These are phyloP conservation scores for Mionectes olivaceus DNA, from an alignment of 2,797 vertebrate species.

Conservation along the genomic window DNA sequence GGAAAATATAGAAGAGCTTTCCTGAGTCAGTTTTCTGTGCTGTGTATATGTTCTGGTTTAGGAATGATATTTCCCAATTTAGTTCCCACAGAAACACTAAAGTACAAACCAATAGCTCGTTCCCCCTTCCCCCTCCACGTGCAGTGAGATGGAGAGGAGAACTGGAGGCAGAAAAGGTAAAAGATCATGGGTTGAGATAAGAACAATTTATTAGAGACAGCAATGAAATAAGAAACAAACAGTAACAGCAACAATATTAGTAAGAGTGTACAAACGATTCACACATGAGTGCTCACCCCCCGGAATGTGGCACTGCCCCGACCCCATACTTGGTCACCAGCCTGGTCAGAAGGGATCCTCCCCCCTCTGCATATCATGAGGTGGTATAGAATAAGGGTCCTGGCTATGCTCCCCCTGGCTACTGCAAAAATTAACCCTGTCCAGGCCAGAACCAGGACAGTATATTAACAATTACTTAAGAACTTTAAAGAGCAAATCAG, in stretches of 20 bases:
- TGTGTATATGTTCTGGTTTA: not conserved
- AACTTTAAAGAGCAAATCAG: not conserved
- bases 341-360: not conserved
- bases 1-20: not conserved
- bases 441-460: not conserved
- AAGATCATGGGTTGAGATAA: not conserved
- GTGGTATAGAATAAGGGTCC: not conserved
- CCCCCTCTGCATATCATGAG: not conserved
- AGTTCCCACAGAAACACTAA: not conserved
- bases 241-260: not conserved
- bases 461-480: not conserved
- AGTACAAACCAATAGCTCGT: rapidly evolving
- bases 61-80: not conserved
- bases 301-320: not conserved
- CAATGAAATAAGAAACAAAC: not conserved
- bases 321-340: not conserved
- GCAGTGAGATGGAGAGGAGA: not conserved
- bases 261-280: not conserved
- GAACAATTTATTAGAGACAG: not conserved
- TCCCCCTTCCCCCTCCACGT: not conserved
- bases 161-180: not conserved
- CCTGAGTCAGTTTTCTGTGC: not conserved
- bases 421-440: not conserved
- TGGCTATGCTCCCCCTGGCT: not conserved
- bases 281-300: not conserved